Base-by-base conservation (phyloP, 1,140 invertebrate species). In the Monomorium pharaonis region DNA sequence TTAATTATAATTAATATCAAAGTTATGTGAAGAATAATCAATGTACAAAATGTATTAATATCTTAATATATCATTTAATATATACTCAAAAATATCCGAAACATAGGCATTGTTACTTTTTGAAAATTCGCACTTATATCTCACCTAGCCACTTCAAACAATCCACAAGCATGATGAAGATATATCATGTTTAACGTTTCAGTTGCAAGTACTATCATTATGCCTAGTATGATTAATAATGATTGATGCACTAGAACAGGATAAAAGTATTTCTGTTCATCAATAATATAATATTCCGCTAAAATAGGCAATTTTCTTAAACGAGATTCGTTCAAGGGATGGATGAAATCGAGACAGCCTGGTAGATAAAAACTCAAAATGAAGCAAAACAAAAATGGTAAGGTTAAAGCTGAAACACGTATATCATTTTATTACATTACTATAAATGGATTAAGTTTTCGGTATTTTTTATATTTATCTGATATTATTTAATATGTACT, bases 301-400 rank as follows among this genome's bases (percentile, higher is more conserved):
- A 76, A 44, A 18, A 80, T 18, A 6, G 76, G 47, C 1, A 67
- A n/a, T 54, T 16, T 63, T 21, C 27, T 65, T 6, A n/a, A n/a
- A 65, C 76, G 62, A 58, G 60, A 65, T n/a, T 80, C 63, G 7
- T 80, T 80, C n/a, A 67, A 67, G 14, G 76, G 76, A 24, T 37
- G 12, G 14, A 80, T 27, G 16, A 80, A 10, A 37, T 80, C 30
- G n/a, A 80, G 62, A 42, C 54, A n/a, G 0, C 44, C 21, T 12
- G 76, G 76, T 4, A 67, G 0, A 37, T 37, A 65, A 12, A 54
- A 51, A 4, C 24, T 3, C 2, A 80, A 21, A 67, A 67, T 37
- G 54, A 18, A 65, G 18, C 18, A 10, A 42, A 33, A 37, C 30
- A 42, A 18, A 18, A 54, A 5, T 44, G 37, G 21, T 2, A 60